Evolutionary conservation across 2,113 vertebrate species (phyloP).

Genomic region (Colius striatus): DNA sequence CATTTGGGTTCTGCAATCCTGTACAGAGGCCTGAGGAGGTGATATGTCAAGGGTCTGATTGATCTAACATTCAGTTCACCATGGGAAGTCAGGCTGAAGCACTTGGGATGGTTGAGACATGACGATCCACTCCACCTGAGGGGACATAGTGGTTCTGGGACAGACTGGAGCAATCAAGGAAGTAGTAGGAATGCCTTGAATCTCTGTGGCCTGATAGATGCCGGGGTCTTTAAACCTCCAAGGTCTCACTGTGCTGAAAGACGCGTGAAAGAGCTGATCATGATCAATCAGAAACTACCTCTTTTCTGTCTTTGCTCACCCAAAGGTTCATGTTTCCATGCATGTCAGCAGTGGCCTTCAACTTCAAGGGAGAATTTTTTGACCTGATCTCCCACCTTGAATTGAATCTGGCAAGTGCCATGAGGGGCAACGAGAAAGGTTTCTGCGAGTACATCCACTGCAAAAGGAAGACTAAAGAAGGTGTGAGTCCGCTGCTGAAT

Average conservation of each 20-base stretch:
- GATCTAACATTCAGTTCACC: neutral
- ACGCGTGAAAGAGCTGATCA: neutral
- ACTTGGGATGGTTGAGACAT: neutral
- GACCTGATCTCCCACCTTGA: neutral
- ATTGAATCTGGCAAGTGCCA: neutral
- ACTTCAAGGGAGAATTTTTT: neutral
- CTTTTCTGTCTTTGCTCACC: neutral
- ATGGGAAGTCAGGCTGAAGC: neutral
- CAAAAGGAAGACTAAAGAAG: neutral
- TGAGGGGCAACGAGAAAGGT: neutral
- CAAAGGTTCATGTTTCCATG: neutral
- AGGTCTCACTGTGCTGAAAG: neutral
- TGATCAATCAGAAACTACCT: neutral
- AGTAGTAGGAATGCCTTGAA: neutral
- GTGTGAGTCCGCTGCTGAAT: neutral
- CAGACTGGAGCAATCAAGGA: neutral
- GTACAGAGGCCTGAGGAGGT: neutral
- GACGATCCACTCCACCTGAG: neutral
- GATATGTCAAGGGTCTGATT: neutral
- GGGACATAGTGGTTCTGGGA: neutral
- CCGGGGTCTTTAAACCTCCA: neutral
- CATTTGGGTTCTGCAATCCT: neutral
- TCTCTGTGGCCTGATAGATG: neutral
- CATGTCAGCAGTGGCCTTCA: neutral
- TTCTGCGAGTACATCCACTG: neutral